Evolutionary conservation across 2,888 invertebrate genomes (phyloP).

Genomic region (Eupeodes luniger): DNA sequence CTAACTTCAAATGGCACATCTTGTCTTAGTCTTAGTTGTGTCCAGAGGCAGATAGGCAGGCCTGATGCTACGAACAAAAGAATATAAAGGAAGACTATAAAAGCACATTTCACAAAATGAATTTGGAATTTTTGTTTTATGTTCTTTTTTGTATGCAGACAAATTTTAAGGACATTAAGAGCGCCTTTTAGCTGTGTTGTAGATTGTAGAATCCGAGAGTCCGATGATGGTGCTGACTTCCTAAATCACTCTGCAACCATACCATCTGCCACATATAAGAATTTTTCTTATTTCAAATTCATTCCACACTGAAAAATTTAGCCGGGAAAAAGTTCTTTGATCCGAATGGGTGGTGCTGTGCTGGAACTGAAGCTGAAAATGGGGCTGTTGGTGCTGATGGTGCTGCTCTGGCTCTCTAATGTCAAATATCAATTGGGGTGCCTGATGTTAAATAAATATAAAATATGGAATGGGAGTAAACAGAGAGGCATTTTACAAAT

Average conservation of each 20-base stretch:
- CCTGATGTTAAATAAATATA: neutral
- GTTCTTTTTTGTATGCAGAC: neutral
- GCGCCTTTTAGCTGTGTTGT: neutral
- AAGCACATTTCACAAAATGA: conserved; percentile 13
- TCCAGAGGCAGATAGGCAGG: neutral
- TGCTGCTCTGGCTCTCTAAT: conserved; percentile 13
- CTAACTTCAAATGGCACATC: conserved; percentile 28
- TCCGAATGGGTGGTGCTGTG: too few species aligned
- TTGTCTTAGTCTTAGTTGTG: neutral
- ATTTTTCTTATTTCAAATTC: conserved; percentile 19
- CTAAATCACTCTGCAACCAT: conserved; percentile 16
- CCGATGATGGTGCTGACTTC: neutral
- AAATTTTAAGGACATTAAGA: conserved; percentile 9
- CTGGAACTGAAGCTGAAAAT: conserved; percentile 16
- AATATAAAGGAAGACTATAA: neutral
- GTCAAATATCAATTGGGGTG: conserved; percentile 55
- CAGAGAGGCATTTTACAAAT: conserved; percentile 39
- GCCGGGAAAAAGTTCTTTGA: too few species aligned
- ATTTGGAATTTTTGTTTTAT: conserved; percentile 36
- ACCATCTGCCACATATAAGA: conserved; percentile 46
- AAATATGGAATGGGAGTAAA: neutral
- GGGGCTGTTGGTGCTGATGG: conserved; percentile 26
- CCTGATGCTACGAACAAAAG: neutral
- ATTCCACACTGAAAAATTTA: conserved; percentile 23
- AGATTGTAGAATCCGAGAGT: too few species aligned